Percentiles rank a stretch among this genome's conserved stretches.
phyloP scores from a whole-genome alignment of 2,797 vertebrate species.

The Macropodus opercularis region DNA sequence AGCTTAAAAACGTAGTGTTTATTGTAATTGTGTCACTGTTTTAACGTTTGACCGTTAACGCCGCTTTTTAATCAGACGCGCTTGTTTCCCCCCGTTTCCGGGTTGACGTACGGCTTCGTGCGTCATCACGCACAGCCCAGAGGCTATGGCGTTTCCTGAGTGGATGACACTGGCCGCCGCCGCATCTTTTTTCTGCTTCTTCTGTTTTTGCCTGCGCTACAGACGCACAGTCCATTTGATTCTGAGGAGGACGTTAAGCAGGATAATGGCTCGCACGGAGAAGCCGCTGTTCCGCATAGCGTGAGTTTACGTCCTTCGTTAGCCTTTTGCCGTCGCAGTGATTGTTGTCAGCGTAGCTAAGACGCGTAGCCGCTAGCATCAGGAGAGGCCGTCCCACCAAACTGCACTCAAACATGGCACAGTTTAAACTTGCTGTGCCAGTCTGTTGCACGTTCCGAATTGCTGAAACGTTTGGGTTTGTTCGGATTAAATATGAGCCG shows the following conservation, averaged over 20 bases:
- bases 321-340: background rate
- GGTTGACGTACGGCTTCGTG: rapidly evolving
- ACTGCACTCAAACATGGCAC: background rate
- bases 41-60: background rate
- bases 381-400: background rate
- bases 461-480: rapidly evolving
- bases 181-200: constrained; percentile 63
- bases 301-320: constrained; percentile 77
- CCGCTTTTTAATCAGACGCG: background rate
- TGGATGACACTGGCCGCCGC: constrained; percentile 59
- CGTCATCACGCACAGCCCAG: constrained; percentile 53
- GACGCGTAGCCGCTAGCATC: background rate
- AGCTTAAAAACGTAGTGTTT: no score
- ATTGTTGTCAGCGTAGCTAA: constrained; percentile 19
- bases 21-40: no score
- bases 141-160: constrained; percentile 74
- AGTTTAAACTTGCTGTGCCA: background rate
- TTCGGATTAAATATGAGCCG: background rate
- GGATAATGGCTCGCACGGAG: constrained; percentile 89
- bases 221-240: constrained; percentile 35
- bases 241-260: constrained; percentile 50
- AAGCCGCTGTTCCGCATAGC: constrained; percentile 92
- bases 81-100: constrained; percentile 5
- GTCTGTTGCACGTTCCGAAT: background rate
- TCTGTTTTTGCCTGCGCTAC: constrained; percentile 71